Conservation (phyloP, 2,113 vertebrate species). For the Atlantisia rogersi region DNA sequence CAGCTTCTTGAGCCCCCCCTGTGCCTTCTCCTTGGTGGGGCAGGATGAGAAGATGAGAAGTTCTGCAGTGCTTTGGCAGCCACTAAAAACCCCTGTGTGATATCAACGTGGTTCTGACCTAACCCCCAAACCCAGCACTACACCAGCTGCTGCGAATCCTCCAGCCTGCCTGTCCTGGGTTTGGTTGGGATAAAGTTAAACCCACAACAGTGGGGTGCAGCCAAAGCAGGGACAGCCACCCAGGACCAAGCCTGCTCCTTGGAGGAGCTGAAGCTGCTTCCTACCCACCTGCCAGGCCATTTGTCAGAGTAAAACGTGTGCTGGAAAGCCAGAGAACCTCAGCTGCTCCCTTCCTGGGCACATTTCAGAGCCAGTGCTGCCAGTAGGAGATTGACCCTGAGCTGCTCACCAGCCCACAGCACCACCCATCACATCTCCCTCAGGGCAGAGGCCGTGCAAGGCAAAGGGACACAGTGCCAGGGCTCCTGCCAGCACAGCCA, state of each 20-base stretch:
- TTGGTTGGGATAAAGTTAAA: background rate
- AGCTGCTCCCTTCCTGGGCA: accelerated
- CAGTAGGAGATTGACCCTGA: background rate
- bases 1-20: no score
- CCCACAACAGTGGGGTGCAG: accelerated
- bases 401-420: accelerated
- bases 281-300: no score
- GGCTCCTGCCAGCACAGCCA: accelerated
- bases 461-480: accelerated
- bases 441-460: background rate
- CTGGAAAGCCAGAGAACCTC: background rate
- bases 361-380: background rate
- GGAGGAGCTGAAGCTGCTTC: background rate
- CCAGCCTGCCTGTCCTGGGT: no score
- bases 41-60: no score
- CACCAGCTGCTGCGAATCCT: no score
- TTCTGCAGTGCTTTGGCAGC: no score
- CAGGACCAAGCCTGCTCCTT: accelerated
- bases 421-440: accelerated
- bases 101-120: no score
- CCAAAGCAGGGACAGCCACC: accelerated
- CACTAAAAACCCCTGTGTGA: no score
- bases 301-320: background rate
- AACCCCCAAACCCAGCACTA: no score
- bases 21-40: no score